Evolutionary conservation across 2,113 vertebrate genomes (phyloP), one percentile per base, ranked within the genome.

Genomic region (Coryphaenoides rupestris): DNA sequence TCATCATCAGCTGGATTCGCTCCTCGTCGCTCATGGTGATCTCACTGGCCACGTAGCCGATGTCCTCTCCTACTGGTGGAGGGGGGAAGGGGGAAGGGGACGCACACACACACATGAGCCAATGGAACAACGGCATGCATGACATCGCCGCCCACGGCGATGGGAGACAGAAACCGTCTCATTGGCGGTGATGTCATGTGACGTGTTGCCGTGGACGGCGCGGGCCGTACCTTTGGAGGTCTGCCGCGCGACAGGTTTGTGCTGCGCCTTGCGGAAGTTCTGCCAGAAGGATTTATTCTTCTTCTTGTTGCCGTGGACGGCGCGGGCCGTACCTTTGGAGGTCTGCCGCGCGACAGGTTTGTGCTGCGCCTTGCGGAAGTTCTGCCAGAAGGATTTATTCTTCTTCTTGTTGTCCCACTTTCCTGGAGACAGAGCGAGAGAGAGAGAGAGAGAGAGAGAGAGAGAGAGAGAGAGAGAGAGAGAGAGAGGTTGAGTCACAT

Each of bases 201-300:
- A n/a, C n/a, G n/a, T n/a, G n/a, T n/a, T n/a, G n/a, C n/a, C n/a
- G n/a, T n/a, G n/a, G n/a, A n/a, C n/a, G n/a, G n/a, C n/a, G n/a
- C n/a, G n/a, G n/a, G n/a, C n/a, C 16, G 13, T 24, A 99, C 96
- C 96, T 98, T 96, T 99, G 40, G 95, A 95, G 54, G 93, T 90
- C 84, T 99, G 95, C 14, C 95, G 93, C 83, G 90, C 90, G 65
- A 95, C 86, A 55, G 94, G 93, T 84, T 97, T 99, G 75, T 88
- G 82, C 79, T 92, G 95, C 58, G 92, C 93, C 87, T 96, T 99
- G 73, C 95, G 91, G 76, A 99, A 98, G 88, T 97, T 96, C 86
- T 95, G 96, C 96, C 96, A 99, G 76, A 99, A 99, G 69, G 94
- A 95, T 82, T 96, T 99, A 73, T 96, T 98, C 84, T 98, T 99